Percentiles rank a stretch among this genome's conserved stretches.
Evolutionary conservation across 2,888 invertebrate species (phyloP).

Genomic region (Molanna angustata): DNA sequence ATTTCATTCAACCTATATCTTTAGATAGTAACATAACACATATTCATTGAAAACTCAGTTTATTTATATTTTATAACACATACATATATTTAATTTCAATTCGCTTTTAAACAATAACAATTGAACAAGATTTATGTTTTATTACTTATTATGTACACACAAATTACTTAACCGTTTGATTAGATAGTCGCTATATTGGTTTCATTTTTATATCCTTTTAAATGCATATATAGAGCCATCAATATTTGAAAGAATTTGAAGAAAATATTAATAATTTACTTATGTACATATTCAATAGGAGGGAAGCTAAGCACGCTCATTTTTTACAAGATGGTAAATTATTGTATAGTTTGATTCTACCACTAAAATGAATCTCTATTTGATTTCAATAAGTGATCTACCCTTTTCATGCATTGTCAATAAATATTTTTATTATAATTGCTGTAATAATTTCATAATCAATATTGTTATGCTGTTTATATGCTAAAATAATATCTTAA

Average conservation of each 20-base stretch:
- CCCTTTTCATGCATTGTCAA: no score
- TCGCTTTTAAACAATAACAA: conserved; percentile 31
- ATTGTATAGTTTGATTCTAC: no score
- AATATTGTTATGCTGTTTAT: background rate
- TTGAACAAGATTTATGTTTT: conserved; percentile 28
- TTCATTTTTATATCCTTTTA: no score
- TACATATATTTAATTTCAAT: conserved; percentile 28
- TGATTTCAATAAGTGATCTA: conserved; percentile 13
- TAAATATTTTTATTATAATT: background rate
- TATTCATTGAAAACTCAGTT: conserved; percentile 15
- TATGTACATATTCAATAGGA: no score
- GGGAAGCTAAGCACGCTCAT: no score
- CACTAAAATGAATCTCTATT: conserved; percentile 15
- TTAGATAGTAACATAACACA: no score
- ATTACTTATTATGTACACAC: conserved; percentile 14
- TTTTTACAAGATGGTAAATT: no score
- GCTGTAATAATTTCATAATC: background rate
- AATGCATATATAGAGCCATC: background rate
- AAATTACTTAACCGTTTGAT: no score
- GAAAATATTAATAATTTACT: background rate
- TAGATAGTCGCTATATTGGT: no score
- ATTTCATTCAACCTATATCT: no score
- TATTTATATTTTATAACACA: conserved; percentile 21
- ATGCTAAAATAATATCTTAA: background rate
- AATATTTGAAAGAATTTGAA: background rate